Conservation (phyloP, 2,113 vertebrate genomes). For the Crotalus horridus region DNA sequence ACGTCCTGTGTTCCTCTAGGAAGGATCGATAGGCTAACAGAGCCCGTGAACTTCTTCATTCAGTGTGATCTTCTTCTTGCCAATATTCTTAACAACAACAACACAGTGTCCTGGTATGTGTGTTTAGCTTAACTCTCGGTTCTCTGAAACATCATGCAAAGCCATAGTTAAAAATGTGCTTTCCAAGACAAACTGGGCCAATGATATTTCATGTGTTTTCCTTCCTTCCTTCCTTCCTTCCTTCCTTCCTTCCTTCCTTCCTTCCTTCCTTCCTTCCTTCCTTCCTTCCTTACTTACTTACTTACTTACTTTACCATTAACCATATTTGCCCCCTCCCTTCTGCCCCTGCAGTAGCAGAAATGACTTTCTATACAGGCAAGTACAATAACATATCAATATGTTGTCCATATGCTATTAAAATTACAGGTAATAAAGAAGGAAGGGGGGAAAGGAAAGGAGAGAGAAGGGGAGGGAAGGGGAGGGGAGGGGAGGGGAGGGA, state of each 20-base stretch:
- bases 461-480: accelerated
- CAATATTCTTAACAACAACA: constrained; percentile 41
- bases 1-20: constrained; percentile 55
- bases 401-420: too few species aligned
- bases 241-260: too few species aligned
- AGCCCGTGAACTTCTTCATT: constrained; percentile 45
- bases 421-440: too few species aligned
- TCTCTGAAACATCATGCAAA: neutral
- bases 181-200: neutral
- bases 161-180: neutral
- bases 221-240: too few species aligned
- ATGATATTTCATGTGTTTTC: neutral
- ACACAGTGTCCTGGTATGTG: neutral
- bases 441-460: neutral
- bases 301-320: too few species aligned
- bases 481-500: accelerated
- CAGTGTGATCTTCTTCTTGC: constrained; percentile 39
- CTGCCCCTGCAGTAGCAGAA: neutral
- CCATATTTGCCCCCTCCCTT: neutral
- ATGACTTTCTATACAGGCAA: neutral
- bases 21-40: constrained; percentile 27
- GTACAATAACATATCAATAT: too few species aligned
- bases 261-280: neutral
- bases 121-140: neutral
- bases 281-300: too few species aligned